Evolutionary conservation across 2,113 vertebrate genomes (phyloP).

Genomic region (Pimephales promelas): DNA sequence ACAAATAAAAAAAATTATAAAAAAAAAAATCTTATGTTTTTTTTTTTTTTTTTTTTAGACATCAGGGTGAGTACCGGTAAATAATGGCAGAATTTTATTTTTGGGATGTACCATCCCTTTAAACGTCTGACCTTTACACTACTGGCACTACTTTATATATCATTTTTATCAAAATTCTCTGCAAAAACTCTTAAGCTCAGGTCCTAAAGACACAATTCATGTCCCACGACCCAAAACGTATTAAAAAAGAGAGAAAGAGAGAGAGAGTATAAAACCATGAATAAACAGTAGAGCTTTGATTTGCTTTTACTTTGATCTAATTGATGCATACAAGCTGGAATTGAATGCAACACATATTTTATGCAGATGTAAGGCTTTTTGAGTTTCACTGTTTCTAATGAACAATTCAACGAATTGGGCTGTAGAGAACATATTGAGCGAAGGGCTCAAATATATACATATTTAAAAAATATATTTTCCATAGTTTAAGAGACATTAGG

Average conservation of each 20-base stretch:
- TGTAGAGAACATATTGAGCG: not conserved
- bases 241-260: no score
- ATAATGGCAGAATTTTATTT: not conserved
- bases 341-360: not conserved
- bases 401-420: not conserved
- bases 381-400: not conserved
- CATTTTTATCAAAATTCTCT: not conserved
- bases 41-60: not conserved
- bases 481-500: not conserved
- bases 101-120: slow-evolving; percentile 1
- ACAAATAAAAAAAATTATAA: no score
- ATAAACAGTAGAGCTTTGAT: not conserved
- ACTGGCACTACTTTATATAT: not conserved
- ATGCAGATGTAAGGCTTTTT: not conserved
- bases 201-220: not conserved
- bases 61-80: no score
- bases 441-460: not conserved
- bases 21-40: no score
- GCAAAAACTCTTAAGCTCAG: not conserved
- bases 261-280: not conserved
- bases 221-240: not conserved
- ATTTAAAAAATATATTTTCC: not conserved
- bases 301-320: not conserved
- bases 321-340: not conserved
- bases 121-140: not conserved